Evolutionary conservation across 2,888 invertebrate genomes (phyloP), one percentile per base, ranked within the genome.

Genomic region (Agrilus biguttatus): DNA sequence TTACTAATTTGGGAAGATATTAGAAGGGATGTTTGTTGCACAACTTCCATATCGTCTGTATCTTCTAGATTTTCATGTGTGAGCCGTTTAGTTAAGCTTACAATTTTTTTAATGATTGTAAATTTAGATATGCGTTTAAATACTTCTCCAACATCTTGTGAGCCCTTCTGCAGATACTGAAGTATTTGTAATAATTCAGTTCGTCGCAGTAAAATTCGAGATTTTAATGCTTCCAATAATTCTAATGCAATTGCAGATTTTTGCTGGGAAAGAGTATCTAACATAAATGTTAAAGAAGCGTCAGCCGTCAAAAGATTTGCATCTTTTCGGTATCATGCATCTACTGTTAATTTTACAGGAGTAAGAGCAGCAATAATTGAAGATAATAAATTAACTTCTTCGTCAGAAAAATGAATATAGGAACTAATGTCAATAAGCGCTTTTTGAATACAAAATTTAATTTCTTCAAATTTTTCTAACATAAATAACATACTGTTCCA

Each of bases 391-490:
- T 28, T 39, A 37, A 37, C 39, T 42, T 42, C 42, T 38, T 42
- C 34, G 28, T 42, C 42, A 37, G 38, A 42, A 39, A 42, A 42
- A 38, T 38, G 10, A 33, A 42, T 38, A 33, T 37, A 19, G 13
- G 34, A 42, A 38, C 38, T 39, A 33, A 42, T 33, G 23, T 23
- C 23, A 23, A 23, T 23, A 23, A 23, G 7, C 23, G 45, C 45
- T 45, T 45, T 45, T 43, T 43, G 42, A 40, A 43, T 40, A 40
- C 43, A 43, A 43, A 40, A 36, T 43, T 37, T 40, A 37, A 43
- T 36, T 36, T 43, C 36, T 36, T 39, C 28, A 45, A 45, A 45
- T n/a, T n/a, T n/a, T n/a, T 40, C 43, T 37, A 45, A 43, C 45
- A 45, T 45, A 43, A 37, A 36, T 17, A 36, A 17, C 13, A 40